phyloP scores from a whole-genome alignment of 2,113 vertebrate genomes.

The Numida meleagris region DNA sequence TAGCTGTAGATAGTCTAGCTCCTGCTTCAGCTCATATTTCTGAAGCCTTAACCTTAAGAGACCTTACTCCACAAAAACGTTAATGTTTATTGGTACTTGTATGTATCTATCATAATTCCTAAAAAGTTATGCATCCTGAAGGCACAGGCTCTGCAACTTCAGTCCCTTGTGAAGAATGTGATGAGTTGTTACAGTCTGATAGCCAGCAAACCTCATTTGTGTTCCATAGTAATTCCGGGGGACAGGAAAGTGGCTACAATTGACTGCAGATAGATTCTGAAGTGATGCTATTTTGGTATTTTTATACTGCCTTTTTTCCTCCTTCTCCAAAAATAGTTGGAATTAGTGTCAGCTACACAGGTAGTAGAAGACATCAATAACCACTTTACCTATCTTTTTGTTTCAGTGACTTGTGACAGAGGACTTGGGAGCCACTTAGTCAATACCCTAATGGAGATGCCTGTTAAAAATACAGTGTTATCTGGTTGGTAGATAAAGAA shows the following conservation, averaged over 20 bases:
- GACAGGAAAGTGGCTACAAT: neutral
- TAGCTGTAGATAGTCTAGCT: neutral
- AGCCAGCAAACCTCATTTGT: neutral
- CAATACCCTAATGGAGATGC: conserved; percentile 47
- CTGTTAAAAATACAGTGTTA: conserved; percentile 44
- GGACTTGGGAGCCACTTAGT: conserved; percentile 29
- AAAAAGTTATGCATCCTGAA: neutral
- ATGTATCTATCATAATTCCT: neutral
- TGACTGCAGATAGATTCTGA: conserved; percentile 6
- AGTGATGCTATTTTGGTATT: conserved; percentile 20
- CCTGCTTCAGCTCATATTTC: neutral
- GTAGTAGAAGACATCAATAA: conserved; percentile 45
- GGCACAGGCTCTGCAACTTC: neutral
- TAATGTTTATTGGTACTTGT: neutral
- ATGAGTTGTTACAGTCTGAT: neutral
- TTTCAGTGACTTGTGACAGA: conserved; percentile 41
- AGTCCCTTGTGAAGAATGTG: neutral
- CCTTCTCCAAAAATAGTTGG: conserved; percentile 10
- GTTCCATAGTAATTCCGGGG: neutral
- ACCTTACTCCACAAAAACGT: neutral
- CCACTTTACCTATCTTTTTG: conserved; percentile 26
- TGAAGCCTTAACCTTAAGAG: neutral
- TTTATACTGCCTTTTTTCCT: conserved; percentile 2
- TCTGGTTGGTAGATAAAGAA: conserved; percentile 47
- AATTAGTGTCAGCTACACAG: conserved; percentile 2